Percentiles rank a stretch among this genome's conserved stretches.
Conservation (phyloP, 2,113 vertebrate species). For the Smithornis capensis region DNA sequence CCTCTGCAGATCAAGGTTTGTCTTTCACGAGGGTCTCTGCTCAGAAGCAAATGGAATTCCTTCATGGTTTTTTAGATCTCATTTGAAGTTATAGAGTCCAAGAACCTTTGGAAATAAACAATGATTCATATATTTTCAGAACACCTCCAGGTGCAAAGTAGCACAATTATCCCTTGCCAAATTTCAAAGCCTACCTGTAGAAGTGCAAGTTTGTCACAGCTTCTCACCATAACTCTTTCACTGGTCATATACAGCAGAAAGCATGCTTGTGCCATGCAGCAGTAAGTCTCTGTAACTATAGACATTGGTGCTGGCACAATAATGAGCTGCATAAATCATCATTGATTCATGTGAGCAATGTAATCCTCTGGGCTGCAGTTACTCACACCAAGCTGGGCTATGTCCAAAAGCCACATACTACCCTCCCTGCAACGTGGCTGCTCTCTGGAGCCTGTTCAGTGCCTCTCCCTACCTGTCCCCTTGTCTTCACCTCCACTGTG, state of each 20-base stretch:
- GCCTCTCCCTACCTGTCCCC: not conserved
- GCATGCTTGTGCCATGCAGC: not conserved
- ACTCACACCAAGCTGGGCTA: not conserved
- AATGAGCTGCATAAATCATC: not conserved
- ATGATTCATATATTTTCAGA: not conserved
- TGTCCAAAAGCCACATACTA: not conserved
- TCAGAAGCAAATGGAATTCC: not conserved
- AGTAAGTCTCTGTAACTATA: not conserved
- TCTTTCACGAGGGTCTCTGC: not conserved
- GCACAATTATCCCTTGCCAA: not conserved
- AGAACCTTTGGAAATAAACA: not conserved
- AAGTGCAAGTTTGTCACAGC: not conserved
- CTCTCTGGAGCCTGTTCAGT: not conserved
- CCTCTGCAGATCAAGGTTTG: not conserved
- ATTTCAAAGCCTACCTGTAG: not conserved
- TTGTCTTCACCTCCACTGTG: not conserved
- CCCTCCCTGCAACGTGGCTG: not conserved
- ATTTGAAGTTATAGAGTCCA: not conserved
- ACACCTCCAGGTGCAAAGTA: not conserved
- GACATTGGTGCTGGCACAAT: not conserved
- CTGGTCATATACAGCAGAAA: not conserved
- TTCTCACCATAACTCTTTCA: not conserved
- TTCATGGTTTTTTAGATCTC: not conserved
- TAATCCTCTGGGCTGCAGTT: not conserved
- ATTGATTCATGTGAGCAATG: not conserved